Evolutionary conservation across 2,113 vertebrate species (phyloP).

Genomic region (Synchiropus splendidus): DNA sequence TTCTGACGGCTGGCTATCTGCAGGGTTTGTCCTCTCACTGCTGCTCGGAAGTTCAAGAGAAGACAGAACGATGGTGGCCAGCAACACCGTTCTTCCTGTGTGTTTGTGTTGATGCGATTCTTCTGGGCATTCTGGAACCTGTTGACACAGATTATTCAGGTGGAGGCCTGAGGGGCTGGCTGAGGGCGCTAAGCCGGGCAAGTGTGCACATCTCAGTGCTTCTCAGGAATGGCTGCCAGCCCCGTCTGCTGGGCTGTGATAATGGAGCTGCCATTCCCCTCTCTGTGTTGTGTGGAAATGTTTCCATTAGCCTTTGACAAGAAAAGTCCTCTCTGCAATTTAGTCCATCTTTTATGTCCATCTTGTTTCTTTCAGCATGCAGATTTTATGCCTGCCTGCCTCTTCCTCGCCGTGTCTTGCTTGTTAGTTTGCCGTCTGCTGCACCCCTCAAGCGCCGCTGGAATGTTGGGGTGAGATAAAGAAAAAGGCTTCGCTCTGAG

Average conservation of each 20-base stretch:
- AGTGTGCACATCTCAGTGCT: slow-evolving; percentile 62
- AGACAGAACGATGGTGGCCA: slow-evolving; percentile 8
- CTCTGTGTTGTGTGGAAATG: slow-evolving; percentile 68
- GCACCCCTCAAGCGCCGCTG: slow-evolving; percentile 56
- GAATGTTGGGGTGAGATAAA: slow-evolving; percentile 64
- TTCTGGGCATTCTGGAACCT: slow-evolving; percentile 66
- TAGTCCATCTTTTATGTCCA: slow-evolving; percentile 73
- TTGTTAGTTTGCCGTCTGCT: slow-evolving; percentile 41
- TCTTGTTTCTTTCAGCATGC: slow-evolving; percentile 74
- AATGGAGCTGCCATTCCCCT: slow-evolving; percentile 64
- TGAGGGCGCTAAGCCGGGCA: slow-evolving; percentile 59
- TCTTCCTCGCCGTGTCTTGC: slow-evolving; percentile 36
- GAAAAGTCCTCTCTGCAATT: slow-evolving; percentile 70
- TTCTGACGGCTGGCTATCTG: too few relatives aligned
- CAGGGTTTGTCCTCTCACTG: slow-evolving; percentile 39
- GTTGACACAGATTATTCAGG: slow-evolving; percentile 76
- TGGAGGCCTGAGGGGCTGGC: slow-evolving; percentile 62
- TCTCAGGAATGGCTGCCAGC: slow-evolving; percentile 67
- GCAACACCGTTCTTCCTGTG: slow-evolving; percentile 25
- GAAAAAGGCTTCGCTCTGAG: slow-evolving; percentile 49
- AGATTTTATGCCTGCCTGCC: slow-evolving; percentile 64
- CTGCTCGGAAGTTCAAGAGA: slow-evolving; percentile 55
- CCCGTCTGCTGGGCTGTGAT: slow-evolving; percentile 70
- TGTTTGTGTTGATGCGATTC: slow-evolving; percentile 53
- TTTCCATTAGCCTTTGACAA: slow-evolving; percentile 75